Conservation (phyloP, 2,888 invertebrate species). For the Lasioglossum malachurum region DNA sequence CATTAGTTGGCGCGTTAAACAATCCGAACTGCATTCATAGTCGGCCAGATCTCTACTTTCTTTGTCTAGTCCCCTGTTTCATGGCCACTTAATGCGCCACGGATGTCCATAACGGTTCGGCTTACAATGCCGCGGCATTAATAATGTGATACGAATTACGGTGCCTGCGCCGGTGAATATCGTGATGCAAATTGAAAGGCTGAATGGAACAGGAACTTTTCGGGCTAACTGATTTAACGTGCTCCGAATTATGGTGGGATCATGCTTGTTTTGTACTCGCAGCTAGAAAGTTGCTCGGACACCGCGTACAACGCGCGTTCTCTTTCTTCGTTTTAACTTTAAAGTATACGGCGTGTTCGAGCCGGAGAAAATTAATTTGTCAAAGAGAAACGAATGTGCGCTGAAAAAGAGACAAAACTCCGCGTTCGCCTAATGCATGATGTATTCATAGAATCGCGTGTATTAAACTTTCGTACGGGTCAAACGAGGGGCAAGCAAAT, state of each 20-base stretch:
- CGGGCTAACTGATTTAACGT: background rate
- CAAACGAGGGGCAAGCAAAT: background rate
- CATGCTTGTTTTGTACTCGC: background rate
- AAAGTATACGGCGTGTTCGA: background rate
- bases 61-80: background rate
- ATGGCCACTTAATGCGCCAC: conserved; percentile 26
- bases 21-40: conserved; percentile 50
- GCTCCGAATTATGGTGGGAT: background rate
- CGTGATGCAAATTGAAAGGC: conserved; percentile 13
- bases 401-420: background rate
- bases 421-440: background rate
- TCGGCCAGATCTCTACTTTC: conserved; percentile 12
- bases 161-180: background rate
- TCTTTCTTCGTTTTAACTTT: background rate
- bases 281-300: background rate
- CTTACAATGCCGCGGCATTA: conserved; percentile 38
- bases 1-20: conserved; percentile 64
- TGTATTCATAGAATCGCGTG: background rate
- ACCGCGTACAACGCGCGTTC: background rate
- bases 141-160: conserved; percentile 39
- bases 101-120: conserved; percentile 20
- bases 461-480: background rate
- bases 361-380: background rate
- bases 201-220: conserved; percentile 6
- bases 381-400: background rate